Base-by-base conservation (phyloP, 2,113 vertebrate species). In the Marcusenius ussheri region DNA sequence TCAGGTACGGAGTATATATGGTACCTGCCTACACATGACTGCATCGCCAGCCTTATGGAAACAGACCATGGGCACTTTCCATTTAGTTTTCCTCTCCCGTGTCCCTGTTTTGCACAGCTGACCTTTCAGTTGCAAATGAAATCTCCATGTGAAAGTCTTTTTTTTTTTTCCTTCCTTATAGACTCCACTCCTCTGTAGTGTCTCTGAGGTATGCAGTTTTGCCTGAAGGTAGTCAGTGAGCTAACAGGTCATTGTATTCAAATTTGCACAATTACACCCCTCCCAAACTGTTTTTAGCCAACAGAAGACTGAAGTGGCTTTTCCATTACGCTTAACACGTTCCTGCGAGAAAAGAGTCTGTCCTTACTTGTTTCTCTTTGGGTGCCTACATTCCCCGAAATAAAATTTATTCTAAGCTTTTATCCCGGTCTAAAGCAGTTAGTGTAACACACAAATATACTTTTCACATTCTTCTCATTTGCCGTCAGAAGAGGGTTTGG, bases 381-480 rank as follows among this genome's bases (percentile, higher is more conserved):
- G 45, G 3, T 84, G n/a, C 9, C 42, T 49, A 45, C 83, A 13
- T 50, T 70, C n/a, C 45, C 47, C 4, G 5, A 13, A 27, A 86
- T 50, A 49, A 5, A 5, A 49, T 47, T 9, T 49, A 47, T 11
- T 21, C 11, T 19, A 7, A 47, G 21, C 24, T 50, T 85, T 85
- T 47, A 50, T 39, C 21, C 8, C 17, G 0, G 45, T 50, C 83
- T 27, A 24, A 24, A 51, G 66, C 88, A 77, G 45, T 53, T 45
- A 11, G 27, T 88, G 24, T 70, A 74, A 88, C 62, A 46, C 58
- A 66, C 58, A 62, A 13, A 47, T 45, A 19, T 31, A 27, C 17
- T n/a, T 88, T 89, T 42, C 49, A 49, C 88, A 83, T 42, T 89
- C 19, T 89, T 35, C 49, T n/a, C 31, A 17, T 46, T 83, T 89